Base-by-base conservation (phyloP, 2,113 vertebrate species). In the Megaceryle torquata region DNA sequence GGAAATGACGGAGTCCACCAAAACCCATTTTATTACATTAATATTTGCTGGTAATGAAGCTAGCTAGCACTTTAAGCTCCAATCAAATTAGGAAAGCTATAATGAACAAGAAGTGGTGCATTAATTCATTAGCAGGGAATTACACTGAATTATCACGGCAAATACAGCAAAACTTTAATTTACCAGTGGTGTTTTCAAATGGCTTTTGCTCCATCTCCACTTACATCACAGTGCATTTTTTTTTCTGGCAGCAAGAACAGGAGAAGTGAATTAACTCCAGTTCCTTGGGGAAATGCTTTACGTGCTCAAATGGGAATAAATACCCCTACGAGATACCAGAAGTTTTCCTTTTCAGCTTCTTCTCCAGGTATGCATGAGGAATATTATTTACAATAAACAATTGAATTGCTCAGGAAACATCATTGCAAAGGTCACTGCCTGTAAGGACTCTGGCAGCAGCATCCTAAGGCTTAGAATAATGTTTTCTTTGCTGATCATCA, bases 111-210 rank as follows among this genome's bases (percentile, higher is more conserved):
- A 91, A 94, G 79, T 18, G 69, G 67, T 31, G 56, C 21, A 15
- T 93, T 89, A 92, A 86, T 86, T 91, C 85, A 79, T 84, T 72
- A 95, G 90, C 33, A 48, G 61, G 78, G 93, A 95, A 94, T 89
- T 75, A 82, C 33, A 7, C 78, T 78, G 60, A 86, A 82, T 93
- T 85, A 67, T 91, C 90, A 93, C 70, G 0, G 70, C 89, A 82
- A 97, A 95, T 68, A 92, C 65, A 2, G 85, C 67, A 84, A 61
- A 86, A 75, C 51, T 63, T 91, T 37, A 82, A 93, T 67, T 93
- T 65, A 53, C 80, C 8, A 3, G 57, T 3, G 0, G 56, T 63
- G 77, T 71, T 96, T 96, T 80, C 91, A 43, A 86, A 67, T 12
- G 63, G 63, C 37, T 91, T 91, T 65, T 67, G 15, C 72, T 76